These are phyloP conservation scores for Falco cherrug DNA, from an alignment of 2,797 vertebrate genomes.

Conservation along the genomic window DNA sequence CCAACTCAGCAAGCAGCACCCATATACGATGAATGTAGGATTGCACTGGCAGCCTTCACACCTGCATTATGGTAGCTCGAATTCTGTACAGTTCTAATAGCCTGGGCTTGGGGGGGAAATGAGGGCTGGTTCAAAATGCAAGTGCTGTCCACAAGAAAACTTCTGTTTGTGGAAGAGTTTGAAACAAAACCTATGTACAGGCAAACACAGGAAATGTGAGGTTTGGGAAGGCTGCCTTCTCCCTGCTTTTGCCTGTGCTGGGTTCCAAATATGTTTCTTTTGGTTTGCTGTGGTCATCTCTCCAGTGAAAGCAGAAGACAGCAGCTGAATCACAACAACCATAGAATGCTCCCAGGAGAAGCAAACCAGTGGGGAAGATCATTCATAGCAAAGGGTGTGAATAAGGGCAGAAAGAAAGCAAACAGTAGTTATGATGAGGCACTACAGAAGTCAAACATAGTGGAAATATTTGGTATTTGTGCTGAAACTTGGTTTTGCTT, in stretches of 20 bases:
- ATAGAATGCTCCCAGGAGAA: background rate
- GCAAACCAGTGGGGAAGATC: background rate
- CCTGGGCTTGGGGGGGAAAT: background rate
- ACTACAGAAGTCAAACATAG: background rate
- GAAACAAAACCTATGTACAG: background rate
- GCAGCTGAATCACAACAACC: background rate
- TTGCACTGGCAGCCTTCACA: background rate
- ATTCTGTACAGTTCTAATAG: background rate
- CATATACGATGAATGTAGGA: background rate
- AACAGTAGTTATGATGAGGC: background rate
- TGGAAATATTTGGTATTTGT: background rate
- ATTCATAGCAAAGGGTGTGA: background rate
- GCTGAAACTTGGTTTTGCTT: background rate
- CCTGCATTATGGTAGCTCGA: background rate
- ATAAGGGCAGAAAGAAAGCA: background rate
- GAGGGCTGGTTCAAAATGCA: background rate
- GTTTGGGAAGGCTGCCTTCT: background rate
- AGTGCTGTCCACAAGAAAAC: background rate
- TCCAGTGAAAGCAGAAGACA: background rate
- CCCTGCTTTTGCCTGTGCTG: background rate
- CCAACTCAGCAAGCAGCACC: background rate
- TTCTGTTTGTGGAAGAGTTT: background rate
- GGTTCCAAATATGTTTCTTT: background rate
- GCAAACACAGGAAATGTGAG: background rate
- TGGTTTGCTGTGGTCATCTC: background rate